A percentile compares a stretch with the other conserved stretches of the same genome.
These are phyloP conservation scores for Rhegmatorhina hoffmannsi DNA, from an alignment of 2,113 vertebrate genomes.

Conservation along the genomic window DNA sequence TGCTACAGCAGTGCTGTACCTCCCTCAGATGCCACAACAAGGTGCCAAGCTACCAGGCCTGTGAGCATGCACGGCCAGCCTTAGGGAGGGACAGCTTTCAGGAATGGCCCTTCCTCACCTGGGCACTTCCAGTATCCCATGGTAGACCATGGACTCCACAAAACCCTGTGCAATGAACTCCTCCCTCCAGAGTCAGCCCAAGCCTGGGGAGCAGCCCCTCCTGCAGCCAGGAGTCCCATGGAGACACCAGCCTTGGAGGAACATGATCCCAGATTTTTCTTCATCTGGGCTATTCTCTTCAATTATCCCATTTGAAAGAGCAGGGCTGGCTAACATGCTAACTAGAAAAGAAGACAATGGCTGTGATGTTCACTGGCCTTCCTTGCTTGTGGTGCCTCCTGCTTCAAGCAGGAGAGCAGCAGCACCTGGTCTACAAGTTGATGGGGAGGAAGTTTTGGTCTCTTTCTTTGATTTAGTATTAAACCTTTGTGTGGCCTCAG, in stretches of 20 bases:
- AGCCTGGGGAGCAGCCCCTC: neutral
- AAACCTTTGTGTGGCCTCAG: neutral
- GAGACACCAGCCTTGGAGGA: neutral
- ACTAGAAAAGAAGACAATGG: neutral
- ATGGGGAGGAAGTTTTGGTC: neutral
- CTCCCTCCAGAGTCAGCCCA: neutral
- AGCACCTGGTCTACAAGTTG: neutral
- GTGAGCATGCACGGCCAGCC: neutral
- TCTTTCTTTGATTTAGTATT: neutral
- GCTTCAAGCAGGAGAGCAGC: neutral
- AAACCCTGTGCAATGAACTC: neutral
- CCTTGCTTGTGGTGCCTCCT: neutral
- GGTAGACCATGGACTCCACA: neutral
- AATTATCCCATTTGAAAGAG: neutral
- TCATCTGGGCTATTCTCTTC: neutral
- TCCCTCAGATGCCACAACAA: neutral
- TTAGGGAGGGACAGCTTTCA: neutral
- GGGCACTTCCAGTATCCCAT: neutral
- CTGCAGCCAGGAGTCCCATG: neutral
- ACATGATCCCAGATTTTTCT: neutral
- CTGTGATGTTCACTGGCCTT: neutral
- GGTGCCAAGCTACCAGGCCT: neutral
- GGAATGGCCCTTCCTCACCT: neutral
- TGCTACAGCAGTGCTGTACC: neutral
- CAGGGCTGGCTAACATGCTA: neutral